Percentiles rank a stretch among this genome's conserved stretches.
Evolutionary conservation across 2,113 vertebrate species (phyloP).

Genomic region (Ciconia boyciana): DNA sequence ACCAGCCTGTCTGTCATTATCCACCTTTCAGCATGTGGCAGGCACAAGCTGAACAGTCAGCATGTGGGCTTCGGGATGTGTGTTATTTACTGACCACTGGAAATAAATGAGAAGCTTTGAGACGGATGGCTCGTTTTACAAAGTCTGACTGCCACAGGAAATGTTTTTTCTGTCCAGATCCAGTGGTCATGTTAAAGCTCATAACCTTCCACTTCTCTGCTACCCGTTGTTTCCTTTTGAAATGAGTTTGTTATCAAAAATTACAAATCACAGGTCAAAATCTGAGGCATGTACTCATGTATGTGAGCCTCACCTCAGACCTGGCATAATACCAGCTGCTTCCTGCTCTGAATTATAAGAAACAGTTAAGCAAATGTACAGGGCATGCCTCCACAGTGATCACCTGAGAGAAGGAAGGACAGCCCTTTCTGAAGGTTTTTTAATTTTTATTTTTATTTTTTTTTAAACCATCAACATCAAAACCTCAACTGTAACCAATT

Average conservation of each 20-base stretch:
- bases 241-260: neutral
- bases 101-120: neutral
- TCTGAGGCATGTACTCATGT: neutral
- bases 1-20: neutral
- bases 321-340: neutral
- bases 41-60: neutral
- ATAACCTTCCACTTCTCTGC: neutral
- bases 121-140: neutral
- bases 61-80: neutral
- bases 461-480: neutral
- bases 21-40: neutral
- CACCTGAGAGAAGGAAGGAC: neutral
- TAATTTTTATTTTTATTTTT: neutral
- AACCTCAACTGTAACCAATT: neutral
- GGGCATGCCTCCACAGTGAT: neutral
- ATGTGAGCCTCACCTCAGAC: neutral
- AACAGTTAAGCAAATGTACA: neutral
- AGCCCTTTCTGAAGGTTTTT: neutral
- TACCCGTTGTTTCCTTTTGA: neutral
- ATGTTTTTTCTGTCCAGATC: neutral
- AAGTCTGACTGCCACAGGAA: neutral
- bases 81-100: neutral
- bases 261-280: neutral
- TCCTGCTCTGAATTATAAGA: neutral
- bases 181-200: neutral